phyloP scores from a whole-genome alignment of 2,113 vertebrate genomes.

The Polypterus senegalus region DNA sequence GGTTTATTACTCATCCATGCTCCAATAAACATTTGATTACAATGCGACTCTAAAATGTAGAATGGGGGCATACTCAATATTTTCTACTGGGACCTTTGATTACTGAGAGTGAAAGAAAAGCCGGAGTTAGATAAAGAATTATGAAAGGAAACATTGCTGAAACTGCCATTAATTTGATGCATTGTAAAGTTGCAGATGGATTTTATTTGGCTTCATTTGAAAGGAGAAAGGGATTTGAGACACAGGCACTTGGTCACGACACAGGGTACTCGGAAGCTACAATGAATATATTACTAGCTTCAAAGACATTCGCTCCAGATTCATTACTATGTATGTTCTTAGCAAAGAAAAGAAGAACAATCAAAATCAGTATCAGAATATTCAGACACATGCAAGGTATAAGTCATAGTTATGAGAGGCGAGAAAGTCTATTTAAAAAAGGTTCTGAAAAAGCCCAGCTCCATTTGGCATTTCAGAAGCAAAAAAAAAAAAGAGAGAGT shows the following conservation, averaged over 20 bases:
- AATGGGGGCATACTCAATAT: conserved; percentile 21
- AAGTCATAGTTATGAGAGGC: no score
- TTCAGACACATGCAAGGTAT: conserved; percentile 8
- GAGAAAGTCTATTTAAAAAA: no score
- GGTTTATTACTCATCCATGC: conserved; percentile 22
- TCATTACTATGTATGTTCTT: conserved; percentile 16
- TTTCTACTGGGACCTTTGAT: conserved; percentile 24
- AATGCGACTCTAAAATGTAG: conserved; percentile 19
- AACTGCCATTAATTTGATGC: conserved; percentile 13
- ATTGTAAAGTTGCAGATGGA: conserved; percentile 23
- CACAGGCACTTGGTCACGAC: conserved; percentile 15
- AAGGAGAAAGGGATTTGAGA: conserved; percentile 18
- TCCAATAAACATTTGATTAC: conserved; percentile 14
- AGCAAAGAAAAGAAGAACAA: conserved; percentile 15
- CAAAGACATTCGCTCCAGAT: conserved; percentile 14
- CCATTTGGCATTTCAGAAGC: no score
- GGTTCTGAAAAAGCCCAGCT: no score
- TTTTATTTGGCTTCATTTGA: conserved; percentile 37
- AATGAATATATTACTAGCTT: conserved; percentile 15
- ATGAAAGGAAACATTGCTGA: conserved; percentile 11
- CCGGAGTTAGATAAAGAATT: conserved; percentile 20
- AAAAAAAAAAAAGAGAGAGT: no score
- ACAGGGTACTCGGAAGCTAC: conserved; percentile 18
- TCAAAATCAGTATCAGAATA: conserved; percentile 8
- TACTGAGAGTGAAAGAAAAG: conserved; percentile 23